These are phyloP conservation scores for Podarcis cretensis DNA, from an alignment of 2,113 vertebrate genomes.

Conservation along the genomic window DNA sequence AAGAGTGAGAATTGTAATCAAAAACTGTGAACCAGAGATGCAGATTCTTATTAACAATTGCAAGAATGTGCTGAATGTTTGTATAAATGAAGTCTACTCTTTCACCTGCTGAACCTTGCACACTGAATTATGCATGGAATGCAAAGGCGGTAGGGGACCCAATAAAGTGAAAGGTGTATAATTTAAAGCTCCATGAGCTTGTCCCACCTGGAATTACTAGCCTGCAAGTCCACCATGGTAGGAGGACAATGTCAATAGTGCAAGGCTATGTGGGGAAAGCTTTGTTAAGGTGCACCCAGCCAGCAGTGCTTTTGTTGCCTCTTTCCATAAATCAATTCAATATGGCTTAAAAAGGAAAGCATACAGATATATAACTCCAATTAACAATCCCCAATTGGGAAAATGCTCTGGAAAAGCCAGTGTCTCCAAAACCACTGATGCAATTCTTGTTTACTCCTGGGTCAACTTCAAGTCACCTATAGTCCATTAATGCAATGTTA, in stretches of 20 bases:
- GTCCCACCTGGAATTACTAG: background rate
- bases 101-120: background rate
- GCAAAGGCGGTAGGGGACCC: too few species aligned
- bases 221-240: background rate
- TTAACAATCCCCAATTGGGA: conserved; percentile 1
- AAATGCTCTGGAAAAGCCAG: background rate
- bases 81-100: background rate
- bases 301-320: background rate
- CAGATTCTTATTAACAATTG: background rate
- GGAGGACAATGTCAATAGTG: background rate
- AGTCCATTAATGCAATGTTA: conserved; percentile 21
- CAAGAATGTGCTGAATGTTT: background rate
- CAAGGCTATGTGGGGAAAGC: background rate
- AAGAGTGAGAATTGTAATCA: background rate
- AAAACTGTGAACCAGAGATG: background rate
- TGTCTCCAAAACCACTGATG: conserved; percentile 23
- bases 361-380: background rate
- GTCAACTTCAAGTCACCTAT: conserved; percentile 14
- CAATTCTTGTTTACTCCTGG: conserved; percentile 28
- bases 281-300: background rate
- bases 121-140: background rate
- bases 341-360: background rate
- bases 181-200: background rate
- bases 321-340: background rate
- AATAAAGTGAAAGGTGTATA: background rate